Evolutionary conservation across 2,797 vertebrate species (phyloP).

Genomic region (Sebastes taczanowskii): DNA sequence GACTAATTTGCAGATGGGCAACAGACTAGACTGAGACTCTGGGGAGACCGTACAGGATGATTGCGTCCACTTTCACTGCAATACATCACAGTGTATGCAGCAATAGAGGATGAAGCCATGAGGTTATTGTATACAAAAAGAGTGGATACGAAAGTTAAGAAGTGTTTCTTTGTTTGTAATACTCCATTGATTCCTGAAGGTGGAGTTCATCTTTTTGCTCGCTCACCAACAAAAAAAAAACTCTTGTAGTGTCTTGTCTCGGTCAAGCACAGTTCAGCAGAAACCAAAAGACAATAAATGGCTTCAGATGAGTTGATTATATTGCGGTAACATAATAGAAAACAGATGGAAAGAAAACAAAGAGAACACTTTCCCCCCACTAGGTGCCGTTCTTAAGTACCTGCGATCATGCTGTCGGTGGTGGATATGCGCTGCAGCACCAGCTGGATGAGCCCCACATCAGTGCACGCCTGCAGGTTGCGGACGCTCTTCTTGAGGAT

Average conservation of each 20-base stretch:
- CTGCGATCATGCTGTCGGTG: conserved; percentile 95
- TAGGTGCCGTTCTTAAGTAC: conserved; percentile 68
- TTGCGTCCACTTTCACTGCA: not conserved
- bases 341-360: not conserved
- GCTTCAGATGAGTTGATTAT: not conserved
- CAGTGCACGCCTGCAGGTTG: conserved; percentile 93
- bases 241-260: not conserved
- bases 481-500: conserved; percentile 97
- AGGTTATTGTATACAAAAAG: not conserved
- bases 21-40: conserved; percentile 40
- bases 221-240: not conserved
- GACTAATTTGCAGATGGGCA: conserved; percentile 65
- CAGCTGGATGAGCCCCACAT: conserved; percentile 91
- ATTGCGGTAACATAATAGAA: not conserved
- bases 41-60: conserved; percentile 3
- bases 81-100: not conserved
- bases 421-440: conserved; percentile 89
- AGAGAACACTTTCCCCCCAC: not conserved
- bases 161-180: not conserved
- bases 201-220: not conserved
- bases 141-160: not conserved
- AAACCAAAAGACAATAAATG: not conserved
- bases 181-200: not conserved
- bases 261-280: not conserved
- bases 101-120: not conserved